These are phyloP conservation scores for Phenganax marumi DNA, from an alignment of 92 coral and sea anemone species.

Conservation along the genomic window DNA sequence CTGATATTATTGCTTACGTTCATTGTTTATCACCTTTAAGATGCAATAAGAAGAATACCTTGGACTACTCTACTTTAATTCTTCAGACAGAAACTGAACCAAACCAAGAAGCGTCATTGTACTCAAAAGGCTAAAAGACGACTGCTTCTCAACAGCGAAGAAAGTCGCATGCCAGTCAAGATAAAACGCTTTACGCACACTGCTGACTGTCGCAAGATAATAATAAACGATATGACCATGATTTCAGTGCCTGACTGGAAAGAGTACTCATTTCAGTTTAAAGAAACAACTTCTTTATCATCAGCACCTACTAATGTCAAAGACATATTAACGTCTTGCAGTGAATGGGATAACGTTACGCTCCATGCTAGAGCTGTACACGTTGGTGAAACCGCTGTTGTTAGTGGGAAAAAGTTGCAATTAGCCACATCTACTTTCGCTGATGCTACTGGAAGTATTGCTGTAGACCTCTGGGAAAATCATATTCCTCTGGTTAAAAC, in stretches of 20 bases:
- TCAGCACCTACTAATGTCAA: conserved; percentile 35
- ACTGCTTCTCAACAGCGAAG: neutral
- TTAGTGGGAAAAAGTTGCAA: conserved; percentile 2
- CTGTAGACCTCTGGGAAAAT: conserved; percentile 44
- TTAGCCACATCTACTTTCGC: conserved; percentile 14
- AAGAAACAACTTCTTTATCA: conserved; percentile 17
- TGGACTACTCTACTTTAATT: conserved; percentile 51
- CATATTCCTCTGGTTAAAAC: conserved; percentile 30
- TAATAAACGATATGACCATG: conserved; percentile 53
- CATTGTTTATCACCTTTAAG: conserved; percentile 47
- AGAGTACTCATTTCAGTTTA: conserved; percentile 53
- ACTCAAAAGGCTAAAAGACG: neutral
- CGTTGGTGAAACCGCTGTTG: conserved; percentile 26
- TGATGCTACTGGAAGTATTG: conserved; percentile 46
- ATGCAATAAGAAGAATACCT: conserved; percentile 42
- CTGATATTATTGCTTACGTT: conserved; percentile 58
- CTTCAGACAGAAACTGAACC: conserved; percentile 43
- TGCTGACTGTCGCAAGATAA: conserved; percentile 9
- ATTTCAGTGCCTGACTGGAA: conserved; percentile 50
- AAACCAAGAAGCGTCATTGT: neutral
- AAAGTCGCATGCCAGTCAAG: neutral
- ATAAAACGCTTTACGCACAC: conserved; percentile 22
- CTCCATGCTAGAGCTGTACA: conserved; percentile 46
- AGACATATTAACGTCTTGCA: conserved; percentile 28
- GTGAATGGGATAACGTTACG: conserved; percentile 47